A percentile compares a stretch with the other conserved stretches of the same genome.
These are phyloP conservation scores for Carcinoscorpius rotundicauda DNA, from an alignment of 1,140 invertebrate genomes.

Conservation along the genomic window DNA sequence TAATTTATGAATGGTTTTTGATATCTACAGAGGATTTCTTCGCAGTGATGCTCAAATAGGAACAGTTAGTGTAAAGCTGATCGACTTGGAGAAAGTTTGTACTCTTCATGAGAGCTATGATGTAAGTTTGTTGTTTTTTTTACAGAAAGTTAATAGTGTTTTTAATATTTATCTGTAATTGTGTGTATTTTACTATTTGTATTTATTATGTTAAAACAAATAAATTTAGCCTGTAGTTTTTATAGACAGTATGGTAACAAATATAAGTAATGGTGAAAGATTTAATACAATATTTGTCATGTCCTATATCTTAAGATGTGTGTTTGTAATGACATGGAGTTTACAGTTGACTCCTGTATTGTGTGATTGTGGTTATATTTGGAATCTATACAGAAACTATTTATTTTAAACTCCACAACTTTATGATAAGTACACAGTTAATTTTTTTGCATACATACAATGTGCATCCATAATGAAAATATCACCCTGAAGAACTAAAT, in stretches of 20 bases:
- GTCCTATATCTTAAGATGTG: too few relatives aligned
- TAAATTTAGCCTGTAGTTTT: slow-evolving; percentile 4
- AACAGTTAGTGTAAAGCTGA: slow-evolving; percentile 67
- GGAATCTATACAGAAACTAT: too few relatives aligned
- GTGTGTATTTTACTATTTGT: background rate
- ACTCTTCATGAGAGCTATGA: slow-evolving; percentile 80
- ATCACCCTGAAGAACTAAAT: too few relatives aligned
- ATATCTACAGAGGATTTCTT: slow-evolving; percentile 74
- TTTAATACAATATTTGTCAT: too few relatives aligned
- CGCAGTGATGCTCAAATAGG: slow-evolving; percentile 73
- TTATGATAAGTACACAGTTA: too few relatives aligned
- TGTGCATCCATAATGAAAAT: too few relatives aligned
- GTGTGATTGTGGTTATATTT: too few relatives aligned
- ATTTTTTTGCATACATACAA: too few relatives aligned
- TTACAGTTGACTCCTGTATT: too few relatives aligned
- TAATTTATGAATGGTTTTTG: background rate
- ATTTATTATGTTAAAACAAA: background rate
- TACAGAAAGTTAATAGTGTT: slow-evolving; percentile 3
- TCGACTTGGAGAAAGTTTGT: slow-evolving; percentile 70
- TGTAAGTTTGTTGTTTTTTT: slow-evolving; percentile 46
- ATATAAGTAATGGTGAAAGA: too few relatives aligned
- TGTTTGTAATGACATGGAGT: too few relatives aligned
- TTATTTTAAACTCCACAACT: too few relatives aligned
- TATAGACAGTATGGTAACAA: background rate
- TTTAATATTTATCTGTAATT: slow-evolving; percentile 2